Evolutionary conservation across 2,113 vertebrate genomes (phyloP).

Genomic region (Centropus unirufus): DNA sequence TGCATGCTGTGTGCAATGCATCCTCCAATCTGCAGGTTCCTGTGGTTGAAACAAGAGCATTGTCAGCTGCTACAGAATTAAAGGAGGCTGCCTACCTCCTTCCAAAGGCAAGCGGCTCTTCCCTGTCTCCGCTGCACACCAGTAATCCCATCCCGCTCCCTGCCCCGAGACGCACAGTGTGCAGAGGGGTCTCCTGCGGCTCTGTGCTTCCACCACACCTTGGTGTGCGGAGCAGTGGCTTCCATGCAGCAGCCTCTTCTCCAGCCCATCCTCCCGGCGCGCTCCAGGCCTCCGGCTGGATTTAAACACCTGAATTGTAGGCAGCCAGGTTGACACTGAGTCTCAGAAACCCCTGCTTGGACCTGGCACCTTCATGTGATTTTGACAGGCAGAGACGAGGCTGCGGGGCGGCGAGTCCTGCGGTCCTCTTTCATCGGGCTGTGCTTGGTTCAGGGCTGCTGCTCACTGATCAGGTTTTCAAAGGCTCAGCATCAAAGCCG

Average conservation of each 20-base stretch:
- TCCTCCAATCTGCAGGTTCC: background rate
- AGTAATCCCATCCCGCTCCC: background rate
- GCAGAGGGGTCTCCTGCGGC: background rate
- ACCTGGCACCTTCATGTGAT: background rate
- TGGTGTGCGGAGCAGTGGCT: background rate
- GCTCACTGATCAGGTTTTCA: background rate
- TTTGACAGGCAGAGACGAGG: background rate
- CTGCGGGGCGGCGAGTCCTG: background rate
- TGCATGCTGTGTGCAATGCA: no score
- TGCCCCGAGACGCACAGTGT: rapidly evolving
- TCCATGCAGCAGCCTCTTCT: background rate
- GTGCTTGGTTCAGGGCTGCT: background rate
- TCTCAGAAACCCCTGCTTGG: background rate
- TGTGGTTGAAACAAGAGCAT: rapidly evolving
- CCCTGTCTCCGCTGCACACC: background rate
- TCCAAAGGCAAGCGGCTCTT: background rate
- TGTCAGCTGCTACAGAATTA: background rate
- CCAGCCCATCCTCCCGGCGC: background rate
- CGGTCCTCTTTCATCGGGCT: background rate
- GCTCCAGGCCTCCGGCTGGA: background rate
- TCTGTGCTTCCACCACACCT: background rate
- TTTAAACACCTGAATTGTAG: rapidly evolving
- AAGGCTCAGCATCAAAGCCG: slow-evolving; percentile 49
- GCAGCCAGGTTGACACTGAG: background rate
- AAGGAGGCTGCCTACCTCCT: background rate